A percentile compares a stretch with the other conserved stretches of the same genome.
These are phyloP conservation scores for Chunga burmeisteri DNA, from an alignment of 2,113 vertebrate genomes.

Conservation along the genomic window DNA sequence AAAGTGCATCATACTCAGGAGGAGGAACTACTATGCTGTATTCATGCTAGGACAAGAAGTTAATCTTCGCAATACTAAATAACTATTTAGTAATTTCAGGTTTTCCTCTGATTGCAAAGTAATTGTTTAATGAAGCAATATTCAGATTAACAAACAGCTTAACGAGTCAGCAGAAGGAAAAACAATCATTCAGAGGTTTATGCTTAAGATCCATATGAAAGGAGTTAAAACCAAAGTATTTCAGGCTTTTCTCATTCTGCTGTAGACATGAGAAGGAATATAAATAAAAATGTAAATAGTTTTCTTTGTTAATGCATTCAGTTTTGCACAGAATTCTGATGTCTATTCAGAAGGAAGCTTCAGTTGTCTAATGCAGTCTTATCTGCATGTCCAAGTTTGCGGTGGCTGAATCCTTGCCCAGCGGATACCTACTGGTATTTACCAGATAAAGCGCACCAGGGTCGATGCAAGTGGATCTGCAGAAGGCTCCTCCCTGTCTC, in stretches of 20 bases:
- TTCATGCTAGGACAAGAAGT: not conserved
- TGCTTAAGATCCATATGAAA: not conserved
- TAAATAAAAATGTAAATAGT: not conserved
- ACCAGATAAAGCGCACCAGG: not conserved
- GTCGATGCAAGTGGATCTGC: not conserved
- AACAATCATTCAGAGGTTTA: not conserved
- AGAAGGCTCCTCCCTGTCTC: not conserved
- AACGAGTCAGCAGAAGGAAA: not conserved
- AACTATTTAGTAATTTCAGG: not conserved
- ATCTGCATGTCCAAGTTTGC: not conserved
- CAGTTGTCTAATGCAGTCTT: rapidly evolving
- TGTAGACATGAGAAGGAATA: not conserved
- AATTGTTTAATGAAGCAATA: not conserved
- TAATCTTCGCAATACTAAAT: not conserved
- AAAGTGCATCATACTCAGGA: rapidly evolving
- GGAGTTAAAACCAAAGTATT: not conserved
- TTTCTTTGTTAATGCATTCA: not conserved
- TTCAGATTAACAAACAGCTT: not conserved
- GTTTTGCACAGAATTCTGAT: not conserved
- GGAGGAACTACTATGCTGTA: not conserved
- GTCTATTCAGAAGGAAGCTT: not conserved
- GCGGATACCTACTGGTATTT: rapidly evolving
- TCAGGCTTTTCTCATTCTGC: not conserved
- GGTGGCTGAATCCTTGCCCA: rapidly evolving
- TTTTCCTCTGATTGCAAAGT: not conserved